Conservation (phyloP, 2,113 vertebrate species). For the Dromiciops gliroides region DNA sequence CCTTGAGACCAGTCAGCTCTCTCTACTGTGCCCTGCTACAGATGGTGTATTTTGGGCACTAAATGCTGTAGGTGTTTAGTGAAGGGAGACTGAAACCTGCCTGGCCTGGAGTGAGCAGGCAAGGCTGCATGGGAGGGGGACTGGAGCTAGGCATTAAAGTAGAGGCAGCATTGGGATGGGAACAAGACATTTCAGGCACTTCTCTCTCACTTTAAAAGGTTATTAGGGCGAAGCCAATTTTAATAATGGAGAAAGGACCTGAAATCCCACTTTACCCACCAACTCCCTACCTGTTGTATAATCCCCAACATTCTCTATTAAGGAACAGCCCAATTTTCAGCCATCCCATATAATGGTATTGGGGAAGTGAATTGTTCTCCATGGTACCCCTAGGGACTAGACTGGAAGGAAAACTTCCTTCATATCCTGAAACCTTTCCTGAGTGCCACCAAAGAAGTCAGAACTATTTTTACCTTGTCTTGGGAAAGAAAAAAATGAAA, state of each 20-base stretch:
- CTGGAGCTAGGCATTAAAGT: background rate
- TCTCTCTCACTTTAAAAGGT: background rate
- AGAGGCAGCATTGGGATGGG: background rate
- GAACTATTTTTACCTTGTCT: slow-evolving; percentile 23
- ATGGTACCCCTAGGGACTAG: background rate
- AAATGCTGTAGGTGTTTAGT: background rate
- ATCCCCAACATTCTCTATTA: background rate
- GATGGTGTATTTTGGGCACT: background rate
- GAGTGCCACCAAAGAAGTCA: slow-evolving; percentile 13
- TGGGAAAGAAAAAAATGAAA: background rate
- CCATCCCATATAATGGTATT: background rate
- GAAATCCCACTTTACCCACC: background rate
- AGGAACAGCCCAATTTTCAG: background rate
- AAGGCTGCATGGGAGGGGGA: background rate
- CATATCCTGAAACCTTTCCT: background rate
- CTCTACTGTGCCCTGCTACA: background rate
- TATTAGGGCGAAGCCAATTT: background rate
- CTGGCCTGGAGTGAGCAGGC: background rate
- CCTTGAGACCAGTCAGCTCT: background rate
- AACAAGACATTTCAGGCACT: background rate
- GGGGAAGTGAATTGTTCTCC: background rate
- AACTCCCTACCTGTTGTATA: background rate
- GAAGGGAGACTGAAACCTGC: no score
- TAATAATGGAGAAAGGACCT: background rate
- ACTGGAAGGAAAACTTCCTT: background rate